Percentiles rank a stretch among this genome's conserved stretches.
These are phyloP conservation scores for Dromas ardeola DNA, from an alignment of 2,113 vertebrate species.

Conservation along the genomic window DNA sequence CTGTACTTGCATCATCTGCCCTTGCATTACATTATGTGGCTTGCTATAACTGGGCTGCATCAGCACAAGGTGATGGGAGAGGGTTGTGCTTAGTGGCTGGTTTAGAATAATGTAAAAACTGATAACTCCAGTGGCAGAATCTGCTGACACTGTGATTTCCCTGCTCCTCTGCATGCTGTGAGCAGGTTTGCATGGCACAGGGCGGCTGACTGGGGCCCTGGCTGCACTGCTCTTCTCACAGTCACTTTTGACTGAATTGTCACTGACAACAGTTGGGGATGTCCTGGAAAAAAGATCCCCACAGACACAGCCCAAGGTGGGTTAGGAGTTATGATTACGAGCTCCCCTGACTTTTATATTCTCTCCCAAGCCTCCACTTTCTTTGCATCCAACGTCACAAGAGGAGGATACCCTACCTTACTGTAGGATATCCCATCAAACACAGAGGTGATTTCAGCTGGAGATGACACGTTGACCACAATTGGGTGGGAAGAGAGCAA, in stretches of 20 bases:
- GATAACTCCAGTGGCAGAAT: background rate
- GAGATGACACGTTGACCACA: conserved; percentile 85
- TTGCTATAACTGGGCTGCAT: background rate
- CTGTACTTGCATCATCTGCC: background rate
- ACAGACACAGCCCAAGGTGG: background rate
- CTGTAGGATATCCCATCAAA: conserved; percentile 96
- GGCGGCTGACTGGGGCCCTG: background rate
- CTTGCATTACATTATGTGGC: background rate
- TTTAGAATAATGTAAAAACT: background rate
- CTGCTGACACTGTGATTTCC: background rate
- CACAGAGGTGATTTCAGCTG: conserved; percentile 95
- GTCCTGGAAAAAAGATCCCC: background rate
- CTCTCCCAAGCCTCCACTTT: background rate
- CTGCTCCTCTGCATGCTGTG: background rate
- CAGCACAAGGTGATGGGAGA: background rate
- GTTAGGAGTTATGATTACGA: background rate
- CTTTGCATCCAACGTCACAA: background rate
- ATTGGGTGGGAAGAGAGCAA: conserved; percentile 92
- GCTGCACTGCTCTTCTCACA: background rate
- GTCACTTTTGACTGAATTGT: background rate
- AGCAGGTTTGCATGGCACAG: background rate
- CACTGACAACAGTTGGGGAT: background rate
- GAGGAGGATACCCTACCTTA: conserved; percentile 78
- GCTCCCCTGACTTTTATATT: background rate
- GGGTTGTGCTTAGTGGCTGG: background rate